These are phyloP conservation scores for Plusia festucae DNA, from an alignment of 2,888 invertebrate species.

Conservation along the genomic window DNA sequence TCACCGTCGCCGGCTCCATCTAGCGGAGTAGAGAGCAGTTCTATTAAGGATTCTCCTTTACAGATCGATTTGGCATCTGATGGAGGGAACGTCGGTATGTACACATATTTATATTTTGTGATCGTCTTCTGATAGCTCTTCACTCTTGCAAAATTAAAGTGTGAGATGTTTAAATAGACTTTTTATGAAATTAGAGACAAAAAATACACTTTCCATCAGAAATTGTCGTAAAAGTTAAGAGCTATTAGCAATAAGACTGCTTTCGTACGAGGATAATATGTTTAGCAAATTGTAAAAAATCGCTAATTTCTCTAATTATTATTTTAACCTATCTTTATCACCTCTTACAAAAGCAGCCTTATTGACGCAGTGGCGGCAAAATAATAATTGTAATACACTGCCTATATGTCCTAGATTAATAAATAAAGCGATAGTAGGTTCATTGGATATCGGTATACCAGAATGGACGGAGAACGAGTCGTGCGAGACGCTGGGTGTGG, in stretches of 20 bases:
- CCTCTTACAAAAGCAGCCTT: background rate
- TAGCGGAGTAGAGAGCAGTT: constrained; percentile 95
- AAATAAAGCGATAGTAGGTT: constrained; percentile 48
- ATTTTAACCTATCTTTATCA: background rate
- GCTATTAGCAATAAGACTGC: background rate
- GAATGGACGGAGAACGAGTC: constrained; percentile 82
- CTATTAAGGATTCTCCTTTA: constrained; percentile 93
- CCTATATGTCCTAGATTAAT: constrained; percentile 45
- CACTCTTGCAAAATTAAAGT: background rate
- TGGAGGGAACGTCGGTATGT: constrained; percentile 88
- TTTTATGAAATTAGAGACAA: background rate
- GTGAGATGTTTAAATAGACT: no score
- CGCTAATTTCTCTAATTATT: no score
- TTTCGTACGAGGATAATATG: background rate
- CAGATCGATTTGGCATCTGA: constrained; percentile 94
- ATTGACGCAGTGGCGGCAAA: constrained; percentile 1
- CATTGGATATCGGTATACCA: constrained; percentile 62
- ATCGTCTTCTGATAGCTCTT: constrained; percentile 22
- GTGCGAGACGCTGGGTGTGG: constrained; percentile 54
- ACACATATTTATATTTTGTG: constrained; percentile 15
- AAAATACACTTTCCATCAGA: background rate
- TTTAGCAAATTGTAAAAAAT: no score
- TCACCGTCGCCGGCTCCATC: constrained; percentile 97
- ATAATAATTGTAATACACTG: constrained; percentile 6
- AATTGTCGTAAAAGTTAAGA: background rate